These are phyloP conservation scores for Megaceryle torquata DNA, from an alignment of 2,113 vertebrate species.

Conservation along the genomic window DNA sequence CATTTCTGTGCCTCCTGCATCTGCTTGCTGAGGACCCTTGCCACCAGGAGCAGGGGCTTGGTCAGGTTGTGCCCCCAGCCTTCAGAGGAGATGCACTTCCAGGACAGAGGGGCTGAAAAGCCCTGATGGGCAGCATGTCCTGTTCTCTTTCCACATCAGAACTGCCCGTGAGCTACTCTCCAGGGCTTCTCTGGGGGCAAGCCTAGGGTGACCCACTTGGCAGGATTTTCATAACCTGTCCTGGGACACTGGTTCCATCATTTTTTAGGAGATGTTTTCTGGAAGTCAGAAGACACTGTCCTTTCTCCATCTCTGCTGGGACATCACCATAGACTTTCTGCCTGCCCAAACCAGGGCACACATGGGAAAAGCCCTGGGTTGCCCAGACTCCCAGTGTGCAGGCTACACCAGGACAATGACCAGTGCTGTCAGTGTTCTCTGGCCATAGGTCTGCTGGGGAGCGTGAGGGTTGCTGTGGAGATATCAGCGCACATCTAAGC, in stretches of 20 bases:
- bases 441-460: background rate
- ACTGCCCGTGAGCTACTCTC: background rate
- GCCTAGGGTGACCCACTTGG: background rate
- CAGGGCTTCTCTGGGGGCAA: background rate
- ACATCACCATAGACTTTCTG: background rate
- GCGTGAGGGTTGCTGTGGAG: accelerated
- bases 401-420: background rate
- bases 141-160: background rate
- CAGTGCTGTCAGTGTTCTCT: background rate
- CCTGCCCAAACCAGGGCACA: background rate
- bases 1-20: background rate
- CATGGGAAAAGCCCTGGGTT: accelerated
- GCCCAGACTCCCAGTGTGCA: background rate
- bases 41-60: background rate
- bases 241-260: background rate
- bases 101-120: background rate
- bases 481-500: background rate
- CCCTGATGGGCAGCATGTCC: background rate
- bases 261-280: background rate
- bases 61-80: background rate
- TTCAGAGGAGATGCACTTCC: background rate
- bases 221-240: background rate
- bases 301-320: background rate
- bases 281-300: background rate
- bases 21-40: accelerated